A percentile compares a stretch with the other conserved stretches of the same genome.
These are phyloP conservation scores for Tetramorium simillimum DNA, from an alignment of 1,140 invertebrate species.

Conservation along the genomic window DNA sequence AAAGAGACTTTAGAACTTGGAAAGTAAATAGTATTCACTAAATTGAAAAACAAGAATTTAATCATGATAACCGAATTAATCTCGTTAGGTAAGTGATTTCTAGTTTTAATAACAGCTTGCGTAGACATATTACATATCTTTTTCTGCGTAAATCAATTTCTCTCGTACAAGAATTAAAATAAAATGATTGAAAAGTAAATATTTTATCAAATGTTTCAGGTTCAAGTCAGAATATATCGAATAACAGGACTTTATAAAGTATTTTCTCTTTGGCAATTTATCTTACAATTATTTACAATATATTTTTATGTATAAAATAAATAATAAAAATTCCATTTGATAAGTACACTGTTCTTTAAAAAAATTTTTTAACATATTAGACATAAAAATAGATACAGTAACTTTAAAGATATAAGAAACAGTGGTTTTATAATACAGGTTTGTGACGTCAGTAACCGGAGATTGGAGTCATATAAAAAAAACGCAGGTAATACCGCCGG, in stretches of 20 bases:
- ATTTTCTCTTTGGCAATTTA: background rate
- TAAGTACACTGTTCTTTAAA: background rate
- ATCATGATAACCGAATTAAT: background rate
- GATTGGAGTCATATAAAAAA: background rate
- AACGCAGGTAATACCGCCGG: background rate
- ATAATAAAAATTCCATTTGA: background rate
- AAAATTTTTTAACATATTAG: too few species aligned
- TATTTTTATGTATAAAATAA: background rate
- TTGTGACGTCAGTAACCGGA: background rate
- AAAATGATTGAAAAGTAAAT: background rate
- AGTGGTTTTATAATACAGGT: background rate
- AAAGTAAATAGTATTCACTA: background rate
- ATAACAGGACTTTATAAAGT: background rate
- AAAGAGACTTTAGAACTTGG: background rate
- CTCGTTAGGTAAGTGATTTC: background rate
- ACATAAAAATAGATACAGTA: background rate
- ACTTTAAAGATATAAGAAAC: background rate
- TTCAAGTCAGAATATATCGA: background rate
- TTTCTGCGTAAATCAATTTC: background rate
- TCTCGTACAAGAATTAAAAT: background rate
- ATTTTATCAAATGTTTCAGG: background rate
- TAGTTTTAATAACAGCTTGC: background rate
- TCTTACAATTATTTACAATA: too few species aligned
- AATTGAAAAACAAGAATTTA: background rate
- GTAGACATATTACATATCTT: background rate